Conservation (phyloP, 2,888 invertebrate species). For the Congeria kusceri region DNA sequence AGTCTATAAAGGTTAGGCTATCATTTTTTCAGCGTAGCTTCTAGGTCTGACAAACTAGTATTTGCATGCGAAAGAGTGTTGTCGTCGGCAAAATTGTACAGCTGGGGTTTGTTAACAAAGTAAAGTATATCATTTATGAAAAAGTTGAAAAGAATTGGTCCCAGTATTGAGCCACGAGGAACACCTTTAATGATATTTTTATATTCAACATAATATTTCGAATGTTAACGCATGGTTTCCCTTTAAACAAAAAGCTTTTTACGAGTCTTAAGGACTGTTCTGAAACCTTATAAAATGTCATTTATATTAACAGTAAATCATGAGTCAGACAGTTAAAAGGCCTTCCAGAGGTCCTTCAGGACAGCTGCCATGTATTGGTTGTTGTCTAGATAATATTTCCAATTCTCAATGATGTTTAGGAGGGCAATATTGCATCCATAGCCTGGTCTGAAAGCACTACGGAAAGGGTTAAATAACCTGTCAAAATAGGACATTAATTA, state of each 20-base stretch:
- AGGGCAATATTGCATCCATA: slow-evolving; percentile 3
- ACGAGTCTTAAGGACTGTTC: slow-evolving; percentile 8
- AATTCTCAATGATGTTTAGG: slow-evolving; percentile 8
- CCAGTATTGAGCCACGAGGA: slow-evolving; percentile 27
- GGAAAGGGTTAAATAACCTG: not conserved
- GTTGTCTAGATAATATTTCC: slow-evolving; percentile 11
- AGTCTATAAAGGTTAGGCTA: slow-evolving; percentile 32
- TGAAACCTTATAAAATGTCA: slow-evolving; percentile 7
- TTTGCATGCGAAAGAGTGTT: slow-evolving; percentile 34
- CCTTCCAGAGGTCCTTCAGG: slow-evolving; percentile 37
- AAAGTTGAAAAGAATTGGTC: slow-evolving; percentile 37
- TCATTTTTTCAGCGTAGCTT: slow-evolving; percentile 10
- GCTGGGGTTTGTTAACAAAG: slow-evolving; percentile 16
- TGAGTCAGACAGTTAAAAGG: slow-evolving; percentile 21
- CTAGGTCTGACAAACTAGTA: not conserved
- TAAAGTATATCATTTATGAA: slow-evolving; percentile 23
- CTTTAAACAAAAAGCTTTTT: slow-evolving; percentile 5
- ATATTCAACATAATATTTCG: slow-evolving; percentile 20
- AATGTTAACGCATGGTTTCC: slow-evolving; percentile 32
- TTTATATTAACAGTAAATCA: slow-evolving; percentile 5
- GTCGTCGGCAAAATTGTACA: slow-evolving; percentile 37
- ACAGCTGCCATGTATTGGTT: slow-evolving; percentile 33
- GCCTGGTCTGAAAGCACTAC: not conserved
- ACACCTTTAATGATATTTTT: slow-evolving; percentile 34
- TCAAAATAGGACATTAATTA: slow-evolving; percentile 11